phyloP scores from a whole-genome alignment of 2,888 invertebrate species.

The Drosophila helvetica region DNA sequence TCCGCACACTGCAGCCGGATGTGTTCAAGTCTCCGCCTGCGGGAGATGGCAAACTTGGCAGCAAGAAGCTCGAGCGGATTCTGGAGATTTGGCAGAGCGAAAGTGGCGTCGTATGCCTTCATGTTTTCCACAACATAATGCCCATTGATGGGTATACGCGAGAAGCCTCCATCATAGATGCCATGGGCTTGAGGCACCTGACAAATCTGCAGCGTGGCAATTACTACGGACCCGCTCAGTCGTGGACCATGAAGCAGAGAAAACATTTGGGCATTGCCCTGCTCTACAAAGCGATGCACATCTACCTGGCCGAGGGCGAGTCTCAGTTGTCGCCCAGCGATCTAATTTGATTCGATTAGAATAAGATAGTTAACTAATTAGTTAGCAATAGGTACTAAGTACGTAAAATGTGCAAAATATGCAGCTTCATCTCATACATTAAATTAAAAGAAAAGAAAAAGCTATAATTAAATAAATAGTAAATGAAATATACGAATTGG shows the following conservation, averaged over 20 bases:
- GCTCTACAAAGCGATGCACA: constrained; percentile 91
- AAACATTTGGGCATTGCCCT: constrained; percentile 91
- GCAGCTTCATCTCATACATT: constrained; percentile 53
- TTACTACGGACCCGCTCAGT: constrained; percentile 91
- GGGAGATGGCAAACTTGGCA: constrained; percentile 50
- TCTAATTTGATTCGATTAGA: constrained; percentile 83
- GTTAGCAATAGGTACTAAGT: constrained; percentile 56
- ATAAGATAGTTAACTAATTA: background rate
- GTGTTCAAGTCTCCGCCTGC: constrained; percentile 73
- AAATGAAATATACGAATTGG: background rate
- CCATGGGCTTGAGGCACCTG: constrained; percentile 90
- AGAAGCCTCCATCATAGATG: constrained; percentile 97
- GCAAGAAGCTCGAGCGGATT: constrained; percentile 90
- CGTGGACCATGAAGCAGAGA: constrained; percentile 89
- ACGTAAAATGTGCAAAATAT: constrained; percentile 58
- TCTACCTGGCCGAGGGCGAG: constrained; percentile 94
- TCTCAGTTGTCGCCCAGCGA: constrained; percentile 92
- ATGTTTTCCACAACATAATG: constrained; percentile 95
- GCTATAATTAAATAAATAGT: background rate
- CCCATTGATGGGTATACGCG: constrained; percentile 96
- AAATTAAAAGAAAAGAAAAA: background rate
- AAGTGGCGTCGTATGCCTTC: constrained; percentile 94
- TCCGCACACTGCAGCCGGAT: constrained; percentile 57
- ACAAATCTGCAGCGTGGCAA: constrained; percentile 92
- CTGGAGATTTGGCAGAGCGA: constrained; percentile 93